Base-by-base conservation (phyloP, 1,140 invertebrate species). In the Heterodera schachtii region DNA sequence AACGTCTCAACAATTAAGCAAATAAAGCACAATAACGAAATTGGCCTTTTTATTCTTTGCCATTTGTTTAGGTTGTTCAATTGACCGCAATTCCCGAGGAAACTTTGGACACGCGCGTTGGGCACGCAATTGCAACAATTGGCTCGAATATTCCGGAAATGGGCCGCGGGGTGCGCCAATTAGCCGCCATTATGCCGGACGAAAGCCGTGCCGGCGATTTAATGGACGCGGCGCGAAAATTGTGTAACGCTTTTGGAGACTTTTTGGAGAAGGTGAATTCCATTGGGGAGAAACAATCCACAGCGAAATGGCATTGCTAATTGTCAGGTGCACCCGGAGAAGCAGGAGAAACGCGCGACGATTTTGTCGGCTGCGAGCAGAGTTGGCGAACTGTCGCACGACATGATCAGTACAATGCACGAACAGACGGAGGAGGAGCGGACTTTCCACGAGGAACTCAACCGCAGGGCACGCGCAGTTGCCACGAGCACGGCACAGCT, bases 141-240 rank as follows among this genome's bases (percentile, higher is more conserved):
- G 95, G 96, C 9, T 95, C 94, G 78, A 98, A 98, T 87, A 92
- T 99, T 80, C 96, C 96, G 0, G 95, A 98, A 91, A 96, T 99
- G 92, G 95, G 96, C 0, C 95, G 95, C 87, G 96, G 94, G 84
- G 95, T 99, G 2, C 93, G 94, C 79, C 94, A 97, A 92, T 94
- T 99, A 84, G 96, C 97, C 9, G 95, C 96, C 0, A 92, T 98
- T 0, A 95, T 97, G 93, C 93, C 93, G 41, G 95, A 97, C 81
- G 93, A 94, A 84, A 91, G 93, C 60, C 93, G 93, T 85, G 95
- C 95, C 0, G 95, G 96, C 83, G 93, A 93, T 80, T 91, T 99
- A 16, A 90, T 99, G 76, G 95, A 96, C 84, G 97, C 98, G 19
- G 95, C 98, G 0, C 92, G 95, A 81, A 94, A 94, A 87, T 92